phyloP scores from a whole-genome alignment of 2,888 invertebrate species.

The Ditula angustiorana region DNA sequence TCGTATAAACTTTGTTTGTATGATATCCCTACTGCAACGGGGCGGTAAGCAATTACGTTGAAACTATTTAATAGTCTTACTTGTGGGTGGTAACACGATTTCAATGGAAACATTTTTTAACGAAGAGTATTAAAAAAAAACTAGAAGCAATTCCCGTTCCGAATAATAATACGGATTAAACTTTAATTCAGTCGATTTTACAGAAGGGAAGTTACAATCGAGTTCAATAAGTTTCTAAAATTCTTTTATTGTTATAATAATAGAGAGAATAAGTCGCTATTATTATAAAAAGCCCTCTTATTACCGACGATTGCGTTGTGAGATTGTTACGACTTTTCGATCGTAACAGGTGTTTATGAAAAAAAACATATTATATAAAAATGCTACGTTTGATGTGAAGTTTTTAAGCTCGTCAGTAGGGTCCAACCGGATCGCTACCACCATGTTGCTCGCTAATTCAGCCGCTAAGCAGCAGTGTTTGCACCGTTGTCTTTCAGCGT shows the following conservation, averaged over 20 bases:
- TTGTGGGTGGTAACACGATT: background rate
- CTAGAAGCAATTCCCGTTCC: conserved; percentile 2
- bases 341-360: too few species aligned
- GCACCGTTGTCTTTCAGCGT: too few species aligned
- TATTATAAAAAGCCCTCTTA: conserved; percentile 23
- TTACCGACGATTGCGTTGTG: conserved; percentile 1
- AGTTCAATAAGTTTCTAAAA: conserved; percentile 34
- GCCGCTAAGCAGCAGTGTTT: too few species aligned
- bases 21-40: too few species aligned
- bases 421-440: too few species aligned
- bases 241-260: conserved; percentile 38
- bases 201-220: conserved; percentile 33
- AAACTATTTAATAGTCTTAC: background rate
- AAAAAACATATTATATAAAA: too few species aligned
- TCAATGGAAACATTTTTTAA: background rate
- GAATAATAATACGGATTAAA: conserved; percentile 25
- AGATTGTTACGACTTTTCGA: background rate
- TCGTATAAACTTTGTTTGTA: too few species aligned
- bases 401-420: too few species aligned
- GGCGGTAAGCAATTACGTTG: background rate
- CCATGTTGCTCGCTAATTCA: too few species aligned
- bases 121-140: background rate
- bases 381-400: too few species aligned
- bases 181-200: conserved; percentile 19
- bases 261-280: conserved; percentile 37